Conservation (phyloP, 2,888 invertebrate species). For the Teinopalpus imperialis region DNA sequence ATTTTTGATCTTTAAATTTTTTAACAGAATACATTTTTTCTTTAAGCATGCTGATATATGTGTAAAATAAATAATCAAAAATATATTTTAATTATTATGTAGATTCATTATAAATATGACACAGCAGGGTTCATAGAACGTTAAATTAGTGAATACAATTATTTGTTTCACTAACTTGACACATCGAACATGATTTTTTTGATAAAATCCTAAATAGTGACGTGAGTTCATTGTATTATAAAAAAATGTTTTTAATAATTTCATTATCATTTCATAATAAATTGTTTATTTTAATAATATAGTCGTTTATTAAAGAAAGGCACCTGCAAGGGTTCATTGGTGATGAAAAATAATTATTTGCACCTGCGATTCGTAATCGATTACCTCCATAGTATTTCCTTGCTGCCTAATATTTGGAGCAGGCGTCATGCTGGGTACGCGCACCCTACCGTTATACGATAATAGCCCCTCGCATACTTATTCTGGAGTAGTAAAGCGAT, state of each 20-base stretch:
- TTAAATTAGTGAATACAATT: too few relatives aligned
- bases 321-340: constrained; percentile 14
- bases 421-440: constrained; percentile 59
- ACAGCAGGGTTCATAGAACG: too few relatives aligned
- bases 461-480: constrained; percentile 15
- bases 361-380: constrained; percentile 74
- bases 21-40: too few relatives aligned
- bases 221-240: neutral
- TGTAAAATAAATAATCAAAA: too few relatives aligned
- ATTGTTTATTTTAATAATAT: constrained; percentile 17
- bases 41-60: too few relatives aligned
- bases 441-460: constrained; percentile 51
- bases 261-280: constrained; percentile 26
- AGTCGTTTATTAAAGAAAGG: neutral
- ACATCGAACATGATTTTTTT: too few relatives aligned
- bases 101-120: too few relatives aligned
- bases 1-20: too few relatives aligned
- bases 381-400: constrained; percentile 50
- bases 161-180: too few relatives aligned
- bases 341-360: constrained; percentile 52
- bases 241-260: constrained; percentile 1
- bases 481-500: constrained; percentile 7
- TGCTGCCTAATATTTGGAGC: constrained; percentile 41
- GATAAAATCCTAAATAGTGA: too few relatives aligned
- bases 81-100: too few relatives aligned